Base-by-base conservation (phyloP, 2,113 vertebrate species). In the Etheostoma spectabile region DNA sequence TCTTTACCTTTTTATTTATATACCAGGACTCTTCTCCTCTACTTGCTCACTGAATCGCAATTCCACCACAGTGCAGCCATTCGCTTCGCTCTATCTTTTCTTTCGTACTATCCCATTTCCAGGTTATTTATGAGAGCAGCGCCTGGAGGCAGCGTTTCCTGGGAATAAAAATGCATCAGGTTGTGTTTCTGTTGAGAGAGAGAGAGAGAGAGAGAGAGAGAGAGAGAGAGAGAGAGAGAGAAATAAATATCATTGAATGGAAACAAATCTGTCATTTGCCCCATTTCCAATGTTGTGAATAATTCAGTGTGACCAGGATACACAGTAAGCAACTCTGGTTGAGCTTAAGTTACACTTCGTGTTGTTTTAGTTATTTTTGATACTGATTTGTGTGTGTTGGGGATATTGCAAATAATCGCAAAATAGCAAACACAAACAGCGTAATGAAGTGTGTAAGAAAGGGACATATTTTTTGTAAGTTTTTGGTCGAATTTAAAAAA, bases 61-160 rank as follows among this genome's bases (percentile, higher is more conserved):
- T 85, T 80, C 57, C 73, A 55, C 64, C 13, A 19, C 63, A 14
- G 65, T 52, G 75, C 85, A 15, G 46, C 62, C 48, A 1, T 27
- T 81, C 35, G 5, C 60, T 35, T 19, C 19, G 21, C 70, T 52
- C 55, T 27, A 35, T 71, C 66, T 46, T 74, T 15, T 49, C 22
- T 5, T 0, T 63, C 33, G 33, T 1, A 51, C 45, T 46, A 15
- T 60, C 67, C 60, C 62, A 77, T 80, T 83, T 79, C 68, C 60
- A 33, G 76, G 66, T 90, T 91, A 77, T 91, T 90, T 92, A 86
- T 85, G 70, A 80, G 83, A 70, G 55, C 53, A 5, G 55, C 1
- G 59, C 74, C 77, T 15, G 60, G 63, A 69, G 49, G 59, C 57
- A 19, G 48, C 2, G 51, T 71, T 63, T 85, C 80, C 51, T 75